Percentiles rank a stretch among this genome's conserved stretches.
Evolutionary conservation across 1,140 invertebrate species (phyloP).

Genomic region (Sarcophaga peregrina): DNA sequence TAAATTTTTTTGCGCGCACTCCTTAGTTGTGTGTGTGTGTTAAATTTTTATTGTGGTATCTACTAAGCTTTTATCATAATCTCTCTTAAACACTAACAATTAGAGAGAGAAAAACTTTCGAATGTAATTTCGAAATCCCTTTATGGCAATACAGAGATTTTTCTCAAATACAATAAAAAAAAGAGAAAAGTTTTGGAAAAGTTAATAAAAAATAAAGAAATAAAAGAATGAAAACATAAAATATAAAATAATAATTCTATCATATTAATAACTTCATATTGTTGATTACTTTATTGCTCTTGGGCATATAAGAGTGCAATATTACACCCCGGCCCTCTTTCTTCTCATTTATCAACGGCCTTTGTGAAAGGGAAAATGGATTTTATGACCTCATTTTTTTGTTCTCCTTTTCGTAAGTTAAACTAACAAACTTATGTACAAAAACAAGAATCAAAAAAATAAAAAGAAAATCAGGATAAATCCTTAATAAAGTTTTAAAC

Average conservation of each 20-base stretch:
- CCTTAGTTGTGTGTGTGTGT: no score
- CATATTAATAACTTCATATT: background rate
- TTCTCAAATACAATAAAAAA: background rate
- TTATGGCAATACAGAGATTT: background rate
- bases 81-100: no score
- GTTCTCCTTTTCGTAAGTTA: no score
- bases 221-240: no score
- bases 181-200: background rate
- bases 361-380: background rate
- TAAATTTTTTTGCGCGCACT: no score
- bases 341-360: constrained; percentile 34
- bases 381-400: background rate
- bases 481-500: background rate
- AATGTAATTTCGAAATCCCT: background rate
- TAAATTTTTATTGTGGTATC: no score
- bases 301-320: constrained; percentile 36
- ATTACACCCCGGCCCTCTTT: constrained; percentile 9
- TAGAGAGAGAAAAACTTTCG: background rate
- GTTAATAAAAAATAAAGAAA: background rate
- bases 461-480: background rate
- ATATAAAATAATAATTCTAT: no score
- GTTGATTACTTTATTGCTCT: constrained; percentile 13
- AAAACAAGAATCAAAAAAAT: background rate
- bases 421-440: no score
- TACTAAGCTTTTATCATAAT: no score